Conservation (phyloP, 2,888 invertebrate genomes). For the Corbicula japonica region DNA sequence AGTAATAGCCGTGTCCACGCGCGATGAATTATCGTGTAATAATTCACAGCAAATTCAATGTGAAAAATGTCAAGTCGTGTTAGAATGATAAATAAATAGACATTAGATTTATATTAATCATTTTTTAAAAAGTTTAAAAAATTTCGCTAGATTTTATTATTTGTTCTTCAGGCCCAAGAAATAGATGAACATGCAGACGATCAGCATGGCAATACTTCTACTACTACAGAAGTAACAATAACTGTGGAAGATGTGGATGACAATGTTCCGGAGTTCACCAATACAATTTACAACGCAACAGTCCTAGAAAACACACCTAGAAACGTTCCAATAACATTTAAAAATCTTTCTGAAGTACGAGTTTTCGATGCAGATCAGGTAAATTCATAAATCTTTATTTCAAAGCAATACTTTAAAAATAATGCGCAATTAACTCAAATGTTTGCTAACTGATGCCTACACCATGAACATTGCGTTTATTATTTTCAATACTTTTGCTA, state of each 20-base stretch:
- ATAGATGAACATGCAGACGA: constrained; percentile 2
- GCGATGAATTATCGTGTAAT: no score
- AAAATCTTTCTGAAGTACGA: constrained; percentile 3
- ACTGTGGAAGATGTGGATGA: constrained; percentile 72
- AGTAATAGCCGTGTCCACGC: no score
- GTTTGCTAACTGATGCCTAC: no score
- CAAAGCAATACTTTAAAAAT: neutral
- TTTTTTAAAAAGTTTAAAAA: no score
- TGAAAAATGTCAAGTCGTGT: no score
- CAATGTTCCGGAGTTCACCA: constrained; percentile 69
- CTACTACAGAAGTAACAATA: constrained; percentile 62
- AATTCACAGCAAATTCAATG: no score
- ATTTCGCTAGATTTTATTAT: neutral
- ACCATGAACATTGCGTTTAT: neutral
- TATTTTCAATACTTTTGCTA: neutral
- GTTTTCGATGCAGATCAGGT: constrained; percentile 47
- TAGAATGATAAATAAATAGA: no score
- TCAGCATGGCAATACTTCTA: constrained; percentile 42
- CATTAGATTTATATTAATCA: no score
- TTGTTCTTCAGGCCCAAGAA: constrained; percentile 39
- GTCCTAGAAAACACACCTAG: constrained; percentile 66
- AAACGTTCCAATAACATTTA: constrained; percentile 49
- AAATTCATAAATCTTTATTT: neutral
- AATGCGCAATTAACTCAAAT: no score
- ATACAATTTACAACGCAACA: constrained; percentile 53